Conservation (phyloP, 2,888 invertebrate species). For the Himalopsyche japonica region DNA sequence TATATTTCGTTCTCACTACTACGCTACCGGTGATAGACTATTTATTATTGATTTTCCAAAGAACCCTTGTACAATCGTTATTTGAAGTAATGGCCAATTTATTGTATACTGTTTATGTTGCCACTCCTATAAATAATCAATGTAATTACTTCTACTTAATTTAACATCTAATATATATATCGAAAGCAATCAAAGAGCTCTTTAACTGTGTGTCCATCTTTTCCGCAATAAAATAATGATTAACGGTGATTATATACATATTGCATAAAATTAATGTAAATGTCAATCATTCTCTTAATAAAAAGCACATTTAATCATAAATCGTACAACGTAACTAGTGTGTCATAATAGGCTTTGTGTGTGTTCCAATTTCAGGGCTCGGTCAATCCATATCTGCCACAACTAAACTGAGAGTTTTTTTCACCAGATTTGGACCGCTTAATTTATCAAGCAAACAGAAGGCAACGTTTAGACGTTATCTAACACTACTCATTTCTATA, state of each 20-base stretch:
- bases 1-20: constrained; percentile 19
- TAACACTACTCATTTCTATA: too few species aligned
- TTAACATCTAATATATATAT: background rate
- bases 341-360: background rate
- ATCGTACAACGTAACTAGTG: background rate
- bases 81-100: too few species aligned
- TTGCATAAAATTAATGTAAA: background rate
- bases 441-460: background rate
- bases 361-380: background rate
- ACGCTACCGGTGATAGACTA: constrained; percentile 2
- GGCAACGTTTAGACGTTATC: too few species aligned
- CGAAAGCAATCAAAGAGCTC: background rate
- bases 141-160: too few species aligned
- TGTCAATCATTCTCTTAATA: background rate
- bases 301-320: background rate
- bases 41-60: background rate
- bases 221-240: background rate
- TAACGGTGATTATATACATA: background rate
- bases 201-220: background rate
- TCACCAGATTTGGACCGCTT: background rate
- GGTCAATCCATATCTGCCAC: background rate
- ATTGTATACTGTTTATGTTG: too few species aligned
- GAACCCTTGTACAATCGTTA: background rate
- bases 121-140: too few species aligned
- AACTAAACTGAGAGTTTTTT: background rate